phyloP scores from a whole-genome alignment of 2,888 invertebrate species.

The Noctua comes region DNA sequence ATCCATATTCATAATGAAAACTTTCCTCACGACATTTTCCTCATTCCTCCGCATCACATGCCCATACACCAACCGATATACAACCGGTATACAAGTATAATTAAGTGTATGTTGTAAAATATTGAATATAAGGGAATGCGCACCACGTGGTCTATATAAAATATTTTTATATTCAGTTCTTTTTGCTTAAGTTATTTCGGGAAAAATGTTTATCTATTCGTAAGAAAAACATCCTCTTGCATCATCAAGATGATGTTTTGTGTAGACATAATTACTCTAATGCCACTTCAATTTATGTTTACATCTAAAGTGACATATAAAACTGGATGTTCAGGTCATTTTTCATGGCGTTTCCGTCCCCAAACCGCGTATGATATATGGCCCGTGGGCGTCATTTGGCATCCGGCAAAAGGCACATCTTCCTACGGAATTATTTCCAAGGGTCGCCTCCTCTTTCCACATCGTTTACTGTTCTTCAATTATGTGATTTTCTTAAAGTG shows the following conservation, averaged over 20 bases:
- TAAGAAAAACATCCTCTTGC: not conserved
- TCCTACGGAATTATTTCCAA: conserved; percentile 78
- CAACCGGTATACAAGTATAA: too few species aligned
- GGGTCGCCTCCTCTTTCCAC: conserved; percentile 85
- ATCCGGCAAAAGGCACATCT: conserved; percentile 82
- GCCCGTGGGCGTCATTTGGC: conserved; percentile 78
- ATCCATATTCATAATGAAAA: too few species aligned
- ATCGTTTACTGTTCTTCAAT: conserved; percentile 89
- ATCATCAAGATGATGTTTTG: not conserved
- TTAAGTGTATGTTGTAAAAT: conserved; percentile 15
- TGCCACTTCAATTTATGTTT: conserved; percentile 31
- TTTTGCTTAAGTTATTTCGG: not conserved
- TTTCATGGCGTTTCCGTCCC: conserved; percentile 78
- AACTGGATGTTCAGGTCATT: conserved; percentile 70
- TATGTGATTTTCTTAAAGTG: conserved; percentile 90
- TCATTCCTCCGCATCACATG: too few species aligned
- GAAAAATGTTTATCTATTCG: not conserved
- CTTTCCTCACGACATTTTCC: too few species aligned
- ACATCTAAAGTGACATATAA: conserved; percentile 56
- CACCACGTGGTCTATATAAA: not conserved
- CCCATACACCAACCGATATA: too few species aligned
- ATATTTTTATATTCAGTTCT: conserved; percentile 4
- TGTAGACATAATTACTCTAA: not conserved
- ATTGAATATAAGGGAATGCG: conserved; percentile 25
- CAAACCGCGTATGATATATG: conserved; percentile 84